These are phyloP conservation scores for Choloepus didactylus DNA, from an alignment of 2,797 vertebrate species.

Conservation along the genomic window DNA sequence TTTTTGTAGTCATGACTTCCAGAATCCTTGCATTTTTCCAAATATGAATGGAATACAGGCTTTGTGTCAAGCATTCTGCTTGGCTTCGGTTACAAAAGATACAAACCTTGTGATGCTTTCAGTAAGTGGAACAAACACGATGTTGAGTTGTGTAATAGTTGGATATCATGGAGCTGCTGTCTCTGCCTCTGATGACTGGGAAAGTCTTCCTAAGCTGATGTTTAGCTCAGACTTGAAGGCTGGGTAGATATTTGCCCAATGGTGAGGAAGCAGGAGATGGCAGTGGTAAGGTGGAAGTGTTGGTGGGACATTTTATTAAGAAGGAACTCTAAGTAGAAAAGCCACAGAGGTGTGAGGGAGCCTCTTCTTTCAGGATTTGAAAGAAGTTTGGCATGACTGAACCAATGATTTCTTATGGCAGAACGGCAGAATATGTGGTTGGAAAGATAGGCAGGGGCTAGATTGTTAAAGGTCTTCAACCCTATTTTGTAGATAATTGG, in stretches of 20 bases:
- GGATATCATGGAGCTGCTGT: not conserved
- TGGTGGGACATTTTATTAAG: not conserved
- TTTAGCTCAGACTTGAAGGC: slow-evolving; percentile 7
- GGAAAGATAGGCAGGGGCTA: not conserved
- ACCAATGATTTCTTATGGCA: not conserved
- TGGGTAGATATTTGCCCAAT: not conserved
- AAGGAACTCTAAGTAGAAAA: not conserved
- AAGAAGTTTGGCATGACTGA: not conserved
- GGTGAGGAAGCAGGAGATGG: not conserved
- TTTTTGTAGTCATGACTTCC: slow-evolving; percentile 32
- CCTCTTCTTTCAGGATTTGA: not conserved
- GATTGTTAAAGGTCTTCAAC: not conserved
- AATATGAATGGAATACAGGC: not conserved
- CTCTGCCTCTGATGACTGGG: not conserved
- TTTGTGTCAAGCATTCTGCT: not conserved
- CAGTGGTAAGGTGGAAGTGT: not conserved
- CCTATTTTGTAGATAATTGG: not conserved
- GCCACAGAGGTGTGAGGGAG: not conserved
- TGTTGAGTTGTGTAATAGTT: not conserved
- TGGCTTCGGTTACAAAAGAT: not conserved
- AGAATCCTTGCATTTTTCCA: not conserved
- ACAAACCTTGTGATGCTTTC: not conserved
- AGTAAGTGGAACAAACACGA: not conserved
- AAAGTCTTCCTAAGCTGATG: not conserved
- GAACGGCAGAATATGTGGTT: not conserved